A percentile compares a stretch with the other conserved stretches of the same genome.
Evolutionary conservation across 2,888 invertebrate genomes (phyloP).

Genomic region (Gymnoscelis rufifasciata): DNA sequence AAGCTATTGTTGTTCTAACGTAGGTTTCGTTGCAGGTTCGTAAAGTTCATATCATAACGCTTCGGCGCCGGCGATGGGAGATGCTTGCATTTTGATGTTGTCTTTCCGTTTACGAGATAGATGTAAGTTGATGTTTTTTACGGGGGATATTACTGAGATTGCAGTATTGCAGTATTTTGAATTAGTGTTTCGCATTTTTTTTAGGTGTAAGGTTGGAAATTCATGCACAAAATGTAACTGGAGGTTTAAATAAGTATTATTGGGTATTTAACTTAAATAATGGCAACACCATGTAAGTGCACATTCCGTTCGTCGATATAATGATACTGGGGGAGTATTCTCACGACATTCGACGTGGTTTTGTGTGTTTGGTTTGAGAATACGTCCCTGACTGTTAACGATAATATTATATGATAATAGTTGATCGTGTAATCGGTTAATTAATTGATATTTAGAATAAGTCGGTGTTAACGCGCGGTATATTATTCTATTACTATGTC

Average conservation of each 20-base stretch:
- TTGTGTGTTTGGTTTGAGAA: constrained; percentile 5
- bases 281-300: constrained; percentile 62
- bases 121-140: constrained; percentile 10
- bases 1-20: constrained; percentile 54
- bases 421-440: constrained; percentile 40
- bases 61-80: constrained; percentile 25
- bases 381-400: constrained; percentile 42
- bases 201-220: constrained; percentile 53
- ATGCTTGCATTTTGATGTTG: constrained; percentile 49
- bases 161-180: constrained; percentile 23
- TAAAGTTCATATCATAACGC: constrained; percentile 20
- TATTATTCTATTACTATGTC: constrained; percentile 20
- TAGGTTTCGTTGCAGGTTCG: constrained; percentile 35
- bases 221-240: constrained; percentile 70
- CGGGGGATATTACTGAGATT: constrained; percentile 7
- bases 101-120: constrained; percentile 7
- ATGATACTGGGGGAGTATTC: constrained; percentile 27
- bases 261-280: constrained; percentile 49
- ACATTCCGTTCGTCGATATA: constrained; percentile 71
- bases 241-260: constrained; percentile 50
- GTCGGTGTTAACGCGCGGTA: constrained; percentile 38
- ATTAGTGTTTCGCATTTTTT: constrained; percentile 41
- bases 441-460: constrained; percentile 26
- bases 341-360: neutral
- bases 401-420: constrained; percentile 41